A percentile compares a stretch with the other conserved stretches of the same genome.
Evolutionary conservation across 2,113 vertebrate species (phyloP).

Genomic region (Corvus cornix): DNA sequence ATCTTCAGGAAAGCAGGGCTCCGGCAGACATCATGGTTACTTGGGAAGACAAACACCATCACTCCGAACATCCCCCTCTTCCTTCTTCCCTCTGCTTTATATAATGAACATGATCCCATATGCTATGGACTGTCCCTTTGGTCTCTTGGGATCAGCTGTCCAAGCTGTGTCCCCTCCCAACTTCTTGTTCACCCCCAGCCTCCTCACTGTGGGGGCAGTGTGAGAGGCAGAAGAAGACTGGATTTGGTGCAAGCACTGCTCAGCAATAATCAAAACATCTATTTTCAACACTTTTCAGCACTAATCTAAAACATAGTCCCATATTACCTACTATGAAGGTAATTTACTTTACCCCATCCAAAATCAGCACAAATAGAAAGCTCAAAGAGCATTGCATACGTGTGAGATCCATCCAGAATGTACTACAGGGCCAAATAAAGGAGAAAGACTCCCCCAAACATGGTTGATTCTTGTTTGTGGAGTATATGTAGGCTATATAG

Average conservation of each 20-base stretch:
- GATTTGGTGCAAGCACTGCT: background rate
- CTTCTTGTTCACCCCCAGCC: background rate
- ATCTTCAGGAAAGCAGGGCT: background rate
- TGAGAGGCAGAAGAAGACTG: background rate
- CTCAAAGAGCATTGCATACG: background rate
- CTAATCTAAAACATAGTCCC: background rate
- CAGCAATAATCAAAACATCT: background rate
- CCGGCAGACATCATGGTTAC: accelerated
- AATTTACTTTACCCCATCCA: background rate
- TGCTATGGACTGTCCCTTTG: background rate
- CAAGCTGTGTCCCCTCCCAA: background rate
- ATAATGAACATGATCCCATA: background rate
- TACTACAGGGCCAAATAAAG: background rate
- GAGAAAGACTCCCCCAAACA: background rate
- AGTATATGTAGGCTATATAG: background rate
- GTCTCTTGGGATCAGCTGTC: background rate
- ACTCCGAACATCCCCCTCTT: background rate
- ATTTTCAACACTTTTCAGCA: background rate
- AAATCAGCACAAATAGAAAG: background rate
- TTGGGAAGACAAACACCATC: background rate
- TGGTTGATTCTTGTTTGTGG: background rate
- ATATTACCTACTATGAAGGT: background rate
- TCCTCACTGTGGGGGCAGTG: background rate
- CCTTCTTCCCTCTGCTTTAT: background rate
- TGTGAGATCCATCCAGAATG: background rate